A percentile compares a stretch with the other conserved stretches of the same genome.
phyloP scores from a whole-genome alignment of 2,888 invertebrate species.

The Himalopsyche tibetana region DNA sequence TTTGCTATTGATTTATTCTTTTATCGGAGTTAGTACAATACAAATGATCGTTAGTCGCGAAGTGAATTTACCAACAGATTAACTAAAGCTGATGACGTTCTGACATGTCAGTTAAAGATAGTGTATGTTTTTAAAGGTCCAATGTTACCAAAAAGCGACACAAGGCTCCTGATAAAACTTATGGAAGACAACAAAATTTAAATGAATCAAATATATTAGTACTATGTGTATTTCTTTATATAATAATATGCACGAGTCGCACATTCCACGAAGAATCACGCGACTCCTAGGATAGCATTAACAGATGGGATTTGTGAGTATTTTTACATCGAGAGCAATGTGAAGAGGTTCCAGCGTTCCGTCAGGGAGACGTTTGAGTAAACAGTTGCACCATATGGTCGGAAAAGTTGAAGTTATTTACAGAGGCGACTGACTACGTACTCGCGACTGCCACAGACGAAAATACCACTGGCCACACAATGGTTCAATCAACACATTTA shows the following conservation, averaged over 20 bases:
- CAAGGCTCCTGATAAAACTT: too few relatives aligned
- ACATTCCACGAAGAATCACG: conserved; percentile 17
- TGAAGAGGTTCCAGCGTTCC: conserved; percentile 11
- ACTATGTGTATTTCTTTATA: background rate
- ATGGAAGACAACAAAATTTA: too few relatives aligned
- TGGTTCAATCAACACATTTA: conserved; percentile 43
- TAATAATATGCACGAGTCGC: conserved; percentile 1
- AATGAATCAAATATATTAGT: too few relatives aligned
- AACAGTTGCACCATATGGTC: conserved; percentile 64
- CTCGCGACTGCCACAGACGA: conserved; percentile 39
- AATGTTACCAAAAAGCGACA: too few relatives aligned
- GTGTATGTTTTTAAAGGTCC: too few relatives aligned
- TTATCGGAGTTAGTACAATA: too few relatives aligned
- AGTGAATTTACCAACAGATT: too few relatives aligned
- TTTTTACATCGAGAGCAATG: conserved; percentile 45
- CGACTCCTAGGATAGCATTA: background rate
- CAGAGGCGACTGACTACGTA: conserved; percentile 48
- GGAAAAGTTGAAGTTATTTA: conserved; percentile 61
- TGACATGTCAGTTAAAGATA: too few relatives aligned
- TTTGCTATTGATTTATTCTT: too few relatives aligned
- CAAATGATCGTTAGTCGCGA: too few relatives aligned
- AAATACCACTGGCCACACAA: conserved; percentile 28
- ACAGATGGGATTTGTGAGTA: conserved; percentile 43
- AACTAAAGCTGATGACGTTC: too few relatives aligned
- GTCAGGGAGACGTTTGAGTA: conserved; percentile 45